Conservation (phyloP, 2,888 invertebrate genomes). For the Cepaea hortensis region DNA sequence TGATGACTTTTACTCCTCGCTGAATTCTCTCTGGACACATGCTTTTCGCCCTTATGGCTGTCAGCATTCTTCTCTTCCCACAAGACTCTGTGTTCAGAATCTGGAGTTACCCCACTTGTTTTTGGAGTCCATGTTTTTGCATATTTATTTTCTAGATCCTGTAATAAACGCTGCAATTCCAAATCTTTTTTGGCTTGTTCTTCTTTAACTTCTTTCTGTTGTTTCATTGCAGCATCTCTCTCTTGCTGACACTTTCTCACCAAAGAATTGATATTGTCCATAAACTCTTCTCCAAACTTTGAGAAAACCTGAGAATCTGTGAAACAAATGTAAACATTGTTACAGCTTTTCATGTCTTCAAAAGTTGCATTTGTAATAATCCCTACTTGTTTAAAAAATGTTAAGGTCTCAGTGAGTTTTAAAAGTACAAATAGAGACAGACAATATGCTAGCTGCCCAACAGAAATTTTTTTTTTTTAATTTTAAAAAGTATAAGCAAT, state of each 20-base stretch:
- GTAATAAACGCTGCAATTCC: slow-evolving; percentile 58
- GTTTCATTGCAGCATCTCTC: slow-evolving; percentile 58
- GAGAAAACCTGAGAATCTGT: slow-evolving; percentile 56
- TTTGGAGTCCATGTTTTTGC: slow-evolving; percentile 37
- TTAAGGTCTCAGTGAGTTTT: no score
- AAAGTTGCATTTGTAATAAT: no score
- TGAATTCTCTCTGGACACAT: slow-evolving; percentile 4
- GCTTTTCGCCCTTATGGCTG: neutral
- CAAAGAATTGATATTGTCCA: slow-evolving; percentile 58
- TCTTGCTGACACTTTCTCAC: slow-evolving; percentile 58
- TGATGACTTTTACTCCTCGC: neutral
- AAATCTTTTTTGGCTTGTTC: slow-evolving; percentile 60
- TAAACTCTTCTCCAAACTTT: slow-evolving; percentile 65
- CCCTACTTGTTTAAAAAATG: no score
- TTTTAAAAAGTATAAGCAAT: no score
- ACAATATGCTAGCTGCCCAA: no score
- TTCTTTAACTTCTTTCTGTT: slow-evolving; percentile 55
- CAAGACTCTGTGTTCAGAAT: neutral
- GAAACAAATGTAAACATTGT: slow-evolving; percentile 4
- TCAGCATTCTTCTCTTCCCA: neutral
- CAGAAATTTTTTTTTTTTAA: no score
- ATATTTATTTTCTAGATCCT: slow-evolving; percentile 56
- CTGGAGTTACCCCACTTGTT: neutral
- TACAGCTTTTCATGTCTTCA: no score
- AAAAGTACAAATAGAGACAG: no score